These are phyloP conservation scores for Campoletis raptor DNA, from an alignment of 2,888 invertebrate species.

Conservation along the genomic window DNA sequence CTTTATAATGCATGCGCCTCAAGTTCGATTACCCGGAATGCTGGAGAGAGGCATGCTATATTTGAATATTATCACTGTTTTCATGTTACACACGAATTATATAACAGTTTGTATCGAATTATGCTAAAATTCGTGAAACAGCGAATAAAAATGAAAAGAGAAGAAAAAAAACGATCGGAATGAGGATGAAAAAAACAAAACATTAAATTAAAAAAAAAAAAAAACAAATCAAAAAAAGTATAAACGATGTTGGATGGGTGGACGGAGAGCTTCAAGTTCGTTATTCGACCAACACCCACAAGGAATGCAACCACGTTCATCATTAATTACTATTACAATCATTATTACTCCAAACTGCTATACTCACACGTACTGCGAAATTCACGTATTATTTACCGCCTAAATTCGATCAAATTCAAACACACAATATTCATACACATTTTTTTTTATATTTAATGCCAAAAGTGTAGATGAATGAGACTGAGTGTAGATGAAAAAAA, in stretches of 20 bases:
- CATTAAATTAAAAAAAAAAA: too few relatives aligned
- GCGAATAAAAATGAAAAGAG: neutral
- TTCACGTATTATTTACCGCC: slow-evolving; percentile 22
- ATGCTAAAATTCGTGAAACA: neutral
- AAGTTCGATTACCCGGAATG: slow-evolving; percentile 72
- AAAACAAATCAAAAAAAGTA: slow-evolving; percentile 1
- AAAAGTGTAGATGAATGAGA: slow-evolving; percentile 49
- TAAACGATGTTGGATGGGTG: slow-evolving; percentile 49
- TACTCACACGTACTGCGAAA: slow-evolving; percentile 57
- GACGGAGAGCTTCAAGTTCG: slow-evolving; percentile 59
- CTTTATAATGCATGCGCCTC: slow-evolving; percentile 72
- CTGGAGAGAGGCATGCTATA: slow-evolving; percentile 71
- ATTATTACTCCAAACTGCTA: slow-evolving; percentile 51
- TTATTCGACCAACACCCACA: slow-evolving; percentile 64
- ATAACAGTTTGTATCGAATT: slow-evolving; percentile 48
- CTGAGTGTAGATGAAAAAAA: slow-evolving; percentile 15
- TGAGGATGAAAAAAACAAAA: slow-evolving; percentile 12
- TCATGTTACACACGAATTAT: slow-evolving; percentile 70
- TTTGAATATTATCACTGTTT: slow-evolving; percentile 71
- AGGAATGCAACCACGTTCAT: slow-evolving; percentile 63
- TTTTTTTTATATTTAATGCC: slow-evolving; percentile 17
- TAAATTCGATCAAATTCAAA: neutral
- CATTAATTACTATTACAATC: slow-evolving; percentile 50
- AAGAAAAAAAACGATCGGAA: slow-evolving; percentile 21
- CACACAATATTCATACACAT: slow-evolving; percentile 3